Evolutionary conservation across 1,140 invertebrate species (phyloP).

Genomic region (Brachionus calyciflorus): DNA sequence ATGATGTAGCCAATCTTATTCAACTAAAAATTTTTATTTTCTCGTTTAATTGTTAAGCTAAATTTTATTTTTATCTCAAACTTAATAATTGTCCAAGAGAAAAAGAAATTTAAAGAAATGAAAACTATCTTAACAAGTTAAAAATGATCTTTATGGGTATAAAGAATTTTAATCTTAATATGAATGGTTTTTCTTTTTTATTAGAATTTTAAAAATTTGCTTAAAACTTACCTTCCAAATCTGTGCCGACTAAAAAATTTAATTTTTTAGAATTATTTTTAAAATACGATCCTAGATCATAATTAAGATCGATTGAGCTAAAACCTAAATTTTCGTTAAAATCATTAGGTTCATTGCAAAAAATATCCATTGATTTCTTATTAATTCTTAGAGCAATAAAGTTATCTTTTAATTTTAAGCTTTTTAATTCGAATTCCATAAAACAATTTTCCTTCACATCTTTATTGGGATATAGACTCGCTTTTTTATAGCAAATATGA

Average conservation of each 20-base stretch:
- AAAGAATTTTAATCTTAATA: too few species aligned
- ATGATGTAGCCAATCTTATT: too few species aligned
- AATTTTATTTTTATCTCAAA: too few species aligned
- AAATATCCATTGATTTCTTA: neutral
- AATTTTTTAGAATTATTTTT: slow-evolving; percentile 22
- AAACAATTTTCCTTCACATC: neutral
- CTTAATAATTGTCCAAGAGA: too few species aligned
- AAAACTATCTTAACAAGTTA: too few species aligned
- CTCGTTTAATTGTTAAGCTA: too few species aligned
- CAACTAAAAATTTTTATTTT: too few species aligned
- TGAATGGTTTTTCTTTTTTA: too few species aligned
- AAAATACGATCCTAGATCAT: slow-evolving; percentile 9
- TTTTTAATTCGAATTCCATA: neutral
- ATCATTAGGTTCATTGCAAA: slow-evolving; percentile 11
- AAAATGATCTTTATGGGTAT: too few species aligned
- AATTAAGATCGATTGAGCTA: neutral
- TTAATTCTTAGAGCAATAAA: slow-evolving; percentile 26
- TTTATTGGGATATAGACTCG: neutral
- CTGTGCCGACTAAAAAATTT: slow-evolving; percentile 34
- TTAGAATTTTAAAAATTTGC: too few species aligned
- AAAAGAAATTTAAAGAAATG: too few species aligned
- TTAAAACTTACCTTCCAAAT: neutral
- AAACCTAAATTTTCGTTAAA: neutral
- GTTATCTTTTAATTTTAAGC: neutral
- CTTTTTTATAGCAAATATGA: neutral